Evolutionary conservation across 1,140 invertebrate genomes (phyloP).

Genomic region (Lepidurus arcticus): DNA sequence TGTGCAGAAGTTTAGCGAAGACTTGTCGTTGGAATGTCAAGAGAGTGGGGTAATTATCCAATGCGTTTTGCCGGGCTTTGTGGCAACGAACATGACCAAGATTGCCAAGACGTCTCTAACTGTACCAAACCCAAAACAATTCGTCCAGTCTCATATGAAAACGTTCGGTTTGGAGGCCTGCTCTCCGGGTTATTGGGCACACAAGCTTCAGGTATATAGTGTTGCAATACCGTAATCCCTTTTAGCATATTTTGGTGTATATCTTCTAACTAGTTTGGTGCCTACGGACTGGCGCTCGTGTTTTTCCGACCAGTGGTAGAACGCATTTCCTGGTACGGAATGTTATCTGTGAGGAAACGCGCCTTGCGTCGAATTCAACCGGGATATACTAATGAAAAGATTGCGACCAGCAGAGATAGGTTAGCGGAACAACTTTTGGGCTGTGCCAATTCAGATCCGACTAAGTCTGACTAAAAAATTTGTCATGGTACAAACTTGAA

Average conservation of each 20-base stretch:
- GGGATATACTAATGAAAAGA: neutral
- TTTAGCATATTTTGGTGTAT: neutral
- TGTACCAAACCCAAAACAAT: constrained; percentile 69
- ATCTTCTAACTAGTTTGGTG: neutral
- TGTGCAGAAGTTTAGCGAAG: constrained; percentile 75
- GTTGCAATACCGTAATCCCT: too few species aligned
- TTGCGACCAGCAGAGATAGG: neutral
- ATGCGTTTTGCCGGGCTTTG: constrained; percentile 78
- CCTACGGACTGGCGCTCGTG: neutral
- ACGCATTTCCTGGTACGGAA: constrained; percentile 30
- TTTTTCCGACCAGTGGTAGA: constrained; percentile 30
- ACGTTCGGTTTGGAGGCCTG: constrained; percentile 65
- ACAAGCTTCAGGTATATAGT: constrained; percentile 41
- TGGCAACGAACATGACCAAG: constrained; percentile 89
- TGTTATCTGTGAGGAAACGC: constrained; percentile 26
- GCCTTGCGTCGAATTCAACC: constrained; percentile 8
- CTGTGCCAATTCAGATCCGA: neutral
- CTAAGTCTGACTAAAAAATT: neutral
- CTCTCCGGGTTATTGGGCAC: constrained; percentile 65
- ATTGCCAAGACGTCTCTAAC: constrained; percentile 71
- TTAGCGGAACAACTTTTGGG: neutral
- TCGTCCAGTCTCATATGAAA: constrained; percentile 67
- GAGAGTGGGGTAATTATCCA: constrained; percentile 74
- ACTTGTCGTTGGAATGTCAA: constrained; percentile 70
- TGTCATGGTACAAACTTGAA: neutral